Base-by-base conservation (phyloP, 2,888 invertebrate genomes). In the Patella pellucida region DNA sequence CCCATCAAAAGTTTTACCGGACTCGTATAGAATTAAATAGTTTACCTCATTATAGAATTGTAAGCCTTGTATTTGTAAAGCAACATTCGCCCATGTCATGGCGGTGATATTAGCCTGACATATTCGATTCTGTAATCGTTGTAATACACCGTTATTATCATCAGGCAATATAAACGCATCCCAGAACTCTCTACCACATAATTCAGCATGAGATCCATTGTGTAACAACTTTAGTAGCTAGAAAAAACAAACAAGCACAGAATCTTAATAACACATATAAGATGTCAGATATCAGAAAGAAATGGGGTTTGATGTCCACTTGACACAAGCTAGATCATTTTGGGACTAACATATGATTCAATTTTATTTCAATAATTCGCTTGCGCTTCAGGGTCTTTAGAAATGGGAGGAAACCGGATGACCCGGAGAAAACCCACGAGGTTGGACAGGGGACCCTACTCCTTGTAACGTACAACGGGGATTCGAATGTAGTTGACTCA, bases 111-210 rank as follows among this genome's bases (percentile, higher is more conserved):
- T 81, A 68, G 76, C 27, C 23, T 52, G 27, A 56, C 82, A 82
- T 31, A 77, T 69, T 14, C 54, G 51, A 15, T 69, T 68, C 76
- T 81, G 78, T 15, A 82, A 68, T 9, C 76, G 68, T 27, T 72
- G 19, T 41, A 82, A 27, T 3, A 74, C 73, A 62, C 72, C 71
- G 14, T 68, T 78, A 23, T 74, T 74, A 74, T 74, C 79, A 50
- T 71, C 74, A 23, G 81, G 76, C 14, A 70, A n/a, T 4, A 72
- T 68, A 56, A 82, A 74, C 9, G 76, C 80, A 31, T 69, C 67
- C 76, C 78, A 79, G 62, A 78, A 79, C 56, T 75, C n/a, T 41
- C 67, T 69, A 14, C 75, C 77, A 72, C 79, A 82, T 27, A 79
- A 54, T 11, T 69, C 73, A 3, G 51, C 74, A 11, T 23, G 41